Conservation (phyloP, 2,113 vertebrate species). For the Pachycephala philippinensis region DNA sequence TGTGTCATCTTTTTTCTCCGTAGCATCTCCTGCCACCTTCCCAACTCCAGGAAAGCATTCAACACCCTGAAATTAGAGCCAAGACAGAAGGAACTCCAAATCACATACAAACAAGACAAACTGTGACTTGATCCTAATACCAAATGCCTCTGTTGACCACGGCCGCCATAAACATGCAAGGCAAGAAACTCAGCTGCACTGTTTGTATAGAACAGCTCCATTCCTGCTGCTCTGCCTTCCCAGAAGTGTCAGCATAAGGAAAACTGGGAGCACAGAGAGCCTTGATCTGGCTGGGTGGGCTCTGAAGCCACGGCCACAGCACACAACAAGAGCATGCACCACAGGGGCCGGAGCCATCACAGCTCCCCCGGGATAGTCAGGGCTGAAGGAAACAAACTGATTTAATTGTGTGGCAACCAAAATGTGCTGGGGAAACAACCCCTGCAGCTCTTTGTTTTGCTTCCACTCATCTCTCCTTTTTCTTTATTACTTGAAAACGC, state of each 20-base stretch:
- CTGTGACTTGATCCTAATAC: neutral
- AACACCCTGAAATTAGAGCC: slow-evolving; percentile 51
- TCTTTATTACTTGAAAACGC: neutral
- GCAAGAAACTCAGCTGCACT: neutral
- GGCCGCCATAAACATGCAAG: neutral
- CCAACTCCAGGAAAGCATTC: neutral
- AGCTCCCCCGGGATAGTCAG: neutral
- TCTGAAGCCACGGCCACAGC: slow-evolving; percentile 5
- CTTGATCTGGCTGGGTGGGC: slow-evolving; percentile 50
- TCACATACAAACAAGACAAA: neutral
- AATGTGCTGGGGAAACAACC: slow-evolving; percentile 7
- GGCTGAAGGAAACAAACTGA: slow-evolving; percentile 28
- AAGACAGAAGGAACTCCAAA: neutral
- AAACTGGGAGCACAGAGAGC: neutral
- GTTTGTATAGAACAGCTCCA: neutral
- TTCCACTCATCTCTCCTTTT: neutral
- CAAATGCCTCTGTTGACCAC: neutral
- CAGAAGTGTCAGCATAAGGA: neutral
- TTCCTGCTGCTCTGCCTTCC: neutral
- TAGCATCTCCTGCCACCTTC: neutral
- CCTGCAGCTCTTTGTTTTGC: slow-evolving; percentile 28
- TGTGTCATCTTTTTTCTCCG: neutral
- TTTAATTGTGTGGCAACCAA: slow-evolving; percentile 3
- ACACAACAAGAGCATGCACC: neutral
- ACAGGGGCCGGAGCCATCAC: neutral